phyloP scores from a whole-genome alignment of 2,113 vertebrate genomes.

The Polypterus bichir region DNA sequence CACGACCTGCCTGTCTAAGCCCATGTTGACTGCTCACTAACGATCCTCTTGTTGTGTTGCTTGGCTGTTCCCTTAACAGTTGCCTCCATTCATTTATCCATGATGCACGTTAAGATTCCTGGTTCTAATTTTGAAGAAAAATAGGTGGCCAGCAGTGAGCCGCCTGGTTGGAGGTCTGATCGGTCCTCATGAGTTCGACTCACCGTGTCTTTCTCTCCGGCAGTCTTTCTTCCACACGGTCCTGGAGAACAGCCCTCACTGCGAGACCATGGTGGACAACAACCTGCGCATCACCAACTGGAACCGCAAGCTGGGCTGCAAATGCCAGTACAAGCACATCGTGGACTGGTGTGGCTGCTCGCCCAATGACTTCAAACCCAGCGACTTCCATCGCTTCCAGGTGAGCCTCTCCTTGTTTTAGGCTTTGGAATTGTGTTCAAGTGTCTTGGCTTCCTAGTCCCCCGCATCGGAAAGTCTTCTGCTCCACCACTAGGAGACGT shows the following conservation, averaged over 20 bases:
- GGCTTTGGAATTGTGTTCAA: not conserved
- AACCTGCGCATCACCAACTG: conserved; percentile 90
- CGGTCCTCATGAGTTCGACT: not conserved
- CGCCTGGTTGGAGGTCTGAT: not conserved
- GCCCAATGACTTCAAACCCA: conserved; percentile 79
- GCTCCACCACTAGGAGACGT: not conserved
- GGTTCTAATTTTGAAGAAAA: no score
- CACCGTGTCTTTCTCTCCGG: conserved; percentile 3
- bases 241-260: conserved; percentile 75
- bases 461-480: not conserved
- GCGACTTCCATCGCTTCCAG: conserved; percentile 94
- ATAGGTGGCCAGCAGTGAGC: not conserved
- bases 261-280: conserved; percentile 86
- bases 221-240: conserved; percentile 84
- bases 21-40: no score
- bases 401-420: conserved; percentile 37
- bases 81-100: no score
- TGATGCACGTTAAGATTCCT: no score
- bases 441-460: not conserved
- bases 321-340: conserved; percentile 90
- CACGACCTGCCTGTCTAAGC: no score
- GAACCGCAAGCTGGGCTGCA: conserved; percentile 86
- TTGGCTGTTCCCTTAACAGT: no score
- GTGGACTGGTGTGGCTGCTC: conserved; percentile 92
- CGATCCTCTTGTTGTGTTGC: no score